Evolutionary conservation across 2,888 invertebrate species (phyloP).

Genomic region (Rosalia funebris): DNA sequence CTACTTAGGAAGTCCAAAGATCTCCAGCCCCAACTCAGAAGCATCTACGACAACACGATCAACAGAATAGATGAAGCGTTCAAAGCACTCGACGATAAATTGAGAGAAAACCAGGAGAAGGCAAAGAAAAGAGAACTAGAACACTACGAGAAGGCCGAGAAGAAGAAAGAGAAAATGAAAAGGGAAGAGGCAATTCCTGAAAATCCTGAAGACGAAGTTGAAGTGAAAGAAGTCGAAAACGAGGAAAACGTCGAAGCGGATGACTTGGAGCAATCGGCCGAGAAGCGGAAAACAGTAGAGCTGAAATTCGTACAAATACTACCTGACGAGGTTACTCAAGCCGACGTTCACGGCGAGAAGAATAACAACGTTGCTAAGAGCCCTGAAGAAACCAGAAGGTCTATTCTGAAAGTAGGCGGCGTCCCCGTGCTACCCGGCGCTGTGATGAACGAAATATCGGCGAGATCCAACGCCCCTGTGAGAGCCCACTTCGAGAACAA

Average conservation of each 20-base stretch:
- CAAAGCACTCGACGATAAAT: slow-evolving; percentile 39
- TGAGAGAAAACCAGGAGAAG: slow-evolving; percentile 42
- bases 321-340: slow-evolving; percentile 20
- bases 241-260: slow-evolving; percentile 10
- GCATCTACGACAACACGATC: slow-evolving; percentile 40
- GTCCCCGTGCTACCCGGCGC: slow-evolving; percentile 50
- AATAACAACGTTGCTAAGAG: slow-evolving; percentile 6
- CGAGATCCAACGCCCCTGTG: slow-evolving; percentile 26
- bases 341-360: slow-evolving; percentile 19
- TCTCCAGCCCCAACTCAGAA: slow-evolving; percentile 47
- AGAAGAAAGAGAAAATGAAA: slow-evolving; percentile 15
- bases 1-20: slow-evolving; percentile 37
- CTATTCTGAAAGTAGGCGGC: slow-evolving; percentile 49
- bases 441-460: slow-evolving; percentile 41
- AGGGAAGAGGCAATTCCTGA: background rate
- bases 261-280: slow-evolving; percentile 26
- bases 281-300: slow-evolving; percentile 45
- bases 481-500: slow-evolving; percentile 15
- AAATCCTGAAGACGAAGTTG: slow-evolving; percentile 18
- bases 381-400: slow-evolving; percentile 44
- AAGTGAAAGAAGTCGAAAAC: slow-evolving; percentile 19
- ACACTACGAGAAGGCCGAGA: slow-evolving; percentile 23
- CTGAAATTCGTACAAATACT: slow-evolving; percentile 44
- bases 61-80: slow-evolving; percentile 43
- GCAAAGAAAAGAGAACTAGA: slow-evolving; percentile 30